phyloP scores from a whole-genome alignment of 2,113 vertebrate genomes.

The Platanista minor region DNA sequence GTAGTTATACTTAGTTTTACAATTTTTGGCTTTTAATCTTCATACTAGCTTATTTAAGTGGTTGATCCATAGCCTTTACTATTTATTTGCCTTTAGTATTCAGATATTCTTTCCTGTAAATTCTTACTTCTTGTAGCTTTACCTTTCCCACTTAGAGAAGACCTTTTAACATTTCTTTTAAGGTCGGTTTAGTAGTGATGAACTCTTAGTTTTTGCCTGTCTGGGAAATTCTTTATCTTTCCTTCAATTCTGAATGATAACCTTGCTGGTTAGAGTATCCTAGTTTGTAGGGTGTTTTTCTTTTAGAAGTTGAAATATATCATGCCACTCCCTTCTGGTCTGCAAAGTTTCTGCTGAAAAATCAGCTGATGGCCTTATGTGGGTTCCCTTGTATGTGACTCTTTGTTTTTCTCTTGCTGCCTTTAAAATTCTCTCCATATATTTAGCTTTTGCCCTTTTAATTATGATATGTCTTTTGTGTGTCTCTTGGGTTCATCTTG shows the following conservation, averaged over 20 bases:
- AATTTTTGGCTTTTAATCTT: not conserved
- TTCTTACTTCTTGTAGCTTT: not conserved
- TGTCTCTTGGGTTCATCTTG: not conserved
- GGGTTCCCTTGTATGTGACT: not conserved
- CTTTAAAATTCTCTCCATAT: not conserved
- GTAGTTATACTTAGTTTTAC: not conserved
- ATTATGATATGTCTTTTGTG: not conserved
- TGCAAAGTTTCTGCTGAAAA: not conserved
- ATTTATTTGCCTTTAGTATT: not conserved
- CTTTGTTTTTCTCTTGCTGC: not conserved
- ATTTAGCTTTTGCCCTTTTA: not conserved
- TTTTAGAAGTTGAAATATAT: not conserved
- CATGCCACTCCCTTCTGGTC: not conserved
- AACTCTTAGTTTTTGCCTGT: too few species aligned
- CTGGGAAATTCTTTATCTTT: too few species aligned
- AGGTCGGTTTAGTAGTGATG: not conserved
- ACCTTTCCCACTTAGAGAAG: not conserved
- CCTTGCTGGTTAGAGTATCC: too few species aligned
- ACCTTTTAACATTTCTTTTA: not conserved
- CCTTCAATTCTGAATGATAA: too few species aligned
- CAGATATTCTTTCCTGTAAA: not conserved
- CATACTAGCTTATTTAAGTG: not conserved
- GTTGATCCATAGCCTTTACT: not conserved
- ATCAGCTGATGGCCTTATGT: not conserved
- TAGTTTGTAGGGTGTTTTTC: not conserved